Evolutionary conservation across 2,797 vertebrate genomes (phyloP), one percentile per base, ranked within the genome.

Genomic region (Tympanoctomys barrerae): DNA sequence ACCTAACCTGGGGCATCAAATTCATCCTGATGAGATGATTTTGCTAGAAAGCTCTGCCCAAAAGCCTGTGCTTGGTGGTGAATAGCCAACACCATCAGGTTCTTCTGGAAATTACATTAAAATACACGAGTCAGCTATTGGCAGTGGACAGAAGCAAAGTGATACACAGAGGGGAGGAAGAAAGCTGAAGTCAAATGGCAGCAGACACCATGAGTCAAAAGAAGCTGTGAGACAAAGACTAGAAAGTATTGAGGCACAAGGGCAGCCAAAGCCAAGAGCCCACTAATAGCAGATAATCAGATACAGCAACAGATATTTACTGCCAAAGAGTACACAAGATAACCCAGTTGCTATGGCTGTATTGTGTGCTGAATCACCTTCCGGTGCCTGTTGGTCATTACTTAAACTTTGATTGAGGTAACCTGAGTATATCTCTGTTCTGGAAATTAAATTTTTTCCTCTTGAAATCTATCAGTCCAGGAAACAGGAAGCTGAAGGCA

Each of bases 371-470:
- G 66, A 93, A 54, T 95, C 95, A 95, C 83, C 82, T 78, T 95
- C 86, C 64, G 33, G 22, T 90, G 79, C 62, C 75, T 71, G 57
- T 33, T 54, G 62, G 73, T 57, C 88, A 80, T 87, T 64, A 66
- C 64, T 87, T 93, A 71, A 84, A 46, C 78, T 73, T 73, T 52
- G 46, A 82, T 26, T 33, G 94, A 89, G 36, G 75, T 77, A 90
- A 88, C 75, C 62, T 59, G 82, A 95, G 75, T 85, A 22, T 89
- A 57, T 83, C 78, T 94, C 80, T 79, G 36, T 93, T 91, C 71
- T 94, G 94, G 31, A 93, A 95, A 97, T 95, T 62, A 89, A 94
- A 89, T 82, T 62, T 89, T 92, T 84, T 49, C 66, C 46, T 95
- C 82, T 89, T 24, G 26, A 54, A 92, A 68, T 89, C 13, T 94